Evolutionary conservation across 35 echinoderm and acorn worm genomes (phyloP), one percentile per base, ranked within the genome.

Genomic region (Holothuria glaberrima): DNA sequence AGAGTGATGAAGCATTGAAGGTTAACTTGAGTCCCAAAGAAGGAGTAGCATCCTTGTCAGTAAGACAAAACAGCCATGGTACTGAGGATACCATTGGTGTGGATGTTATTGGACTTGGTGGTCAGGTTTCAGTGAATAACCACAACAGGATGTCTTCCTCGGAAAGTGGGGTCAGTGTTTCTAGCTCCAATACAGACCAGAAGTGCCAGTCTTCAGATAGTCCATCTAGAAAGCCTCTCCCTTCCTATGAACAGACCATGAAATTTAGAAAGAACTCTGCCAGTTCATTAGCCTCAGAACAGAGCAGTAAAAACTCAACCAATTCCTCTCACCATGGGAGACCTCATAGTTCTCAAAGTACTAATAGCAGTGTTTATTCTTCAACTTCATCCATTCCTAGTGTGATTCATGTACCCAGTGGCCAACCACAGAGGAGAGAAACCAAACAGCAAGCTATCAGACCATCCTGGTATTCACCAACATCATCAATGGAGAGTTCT

Each of bases 341-440:
- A 45, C 95, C 95, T 12, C 73, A 81, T 2, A 98, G 95, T 32
- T 59, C 90, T 0, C 92, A 88, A 25, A 97, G 95, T 54, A 89
- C 95, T 1, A 92, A 87, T 61, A 93, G 97, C 60, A 95, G 97
- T 80, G 48, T 95, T 36, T 99, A 95, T 81, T 93, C 93, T 19
- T 95, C 93, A 3, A 94, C 95, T 0, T 98, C 95, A 4, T 98
- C 95, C 0, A 90, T 98, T 35, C 92, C 91, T 19, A 98, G 95
- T 64, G 95, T 98, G 2, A 98, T 98, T 9, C 95, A 98, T 13
- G 80, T 98, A 14, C 93, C 89, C 5, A 18, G 69, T 35, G 66
- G 17, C n/a, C 57, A 88, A 71, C 18, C 66, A 46, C 66, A 70
- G 48, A 30, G 32, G 6, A 65, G n/a, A 12, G 70, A 92, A 26